These are phyloP conservation scores for Xyrauchen texanus DNA, from an alignment of 2,113 vertebrate genomes.

Conservation along the genomic window DNA sequence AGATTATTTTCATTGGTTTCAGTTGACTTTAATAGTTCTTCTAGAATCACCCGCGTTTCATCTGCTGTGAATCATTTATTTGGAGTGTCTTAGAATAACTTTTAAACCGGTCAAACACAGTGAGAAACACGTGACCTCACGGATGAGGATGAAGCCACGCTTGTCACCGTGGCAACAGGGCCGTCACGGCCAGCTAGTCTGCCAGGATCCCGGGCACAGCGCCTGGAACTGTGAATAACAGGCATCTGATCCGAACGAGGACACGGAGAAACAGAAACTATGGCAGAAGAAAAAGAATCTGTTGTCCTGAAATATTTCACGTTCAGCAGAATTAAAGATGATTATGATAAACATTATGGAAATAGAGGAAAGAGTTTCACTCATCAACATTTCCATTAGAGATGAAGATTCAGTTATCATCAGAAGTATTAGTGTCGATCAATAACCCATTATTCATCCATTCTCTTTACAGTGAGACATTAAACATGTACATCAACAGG, in stretches of 20 bases:
- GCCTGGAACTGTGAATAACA: constrained; percentile 39
- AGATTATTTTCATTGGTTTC: too few relatives aligned
- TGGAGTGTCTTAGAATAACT: background rate
- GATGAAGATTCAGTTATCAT: too few relatives aligned
- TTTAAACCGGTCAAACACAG: background rate
- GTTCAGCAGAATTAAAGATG: background rate
- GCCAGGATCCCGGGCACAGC: constrained; percentile 31
- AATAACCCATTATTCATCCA: too few relatives aligned
- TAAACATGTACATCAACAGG: too few relatives aligned
- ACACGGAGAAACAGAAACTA: constrained; percentile 6
- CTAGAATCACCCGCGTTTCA: background rate
- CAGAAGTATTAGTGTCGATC: too few relatives aligned
- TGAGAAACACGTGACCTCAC: background rate
- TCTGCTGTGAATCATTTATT: background rate
- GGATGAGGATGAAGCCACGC: background rate
- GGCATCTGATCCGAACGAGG: constrained; percentile 34
- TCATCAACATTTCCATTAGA: too few relatives aligned
- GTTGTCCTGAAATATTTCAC: background rate
- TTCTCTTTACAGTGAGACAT: too few relatives aligned
- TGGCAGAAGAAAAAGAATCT: background rate
- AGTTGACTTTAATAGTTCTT: too few relatives aligned
- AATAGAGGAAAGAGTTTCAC: too few relatives aligned
- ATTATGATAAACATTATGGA: background rate
- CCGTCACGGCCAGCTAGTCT: background rate
- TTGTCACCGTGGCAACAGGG: constrained; percentile 16